Evolutionary conservation across 2,113 vertebrate species (phyloP), one percentile per base, ranked within the genome.

Genomic region (Craseonycteris thonglongyai): DNA sequence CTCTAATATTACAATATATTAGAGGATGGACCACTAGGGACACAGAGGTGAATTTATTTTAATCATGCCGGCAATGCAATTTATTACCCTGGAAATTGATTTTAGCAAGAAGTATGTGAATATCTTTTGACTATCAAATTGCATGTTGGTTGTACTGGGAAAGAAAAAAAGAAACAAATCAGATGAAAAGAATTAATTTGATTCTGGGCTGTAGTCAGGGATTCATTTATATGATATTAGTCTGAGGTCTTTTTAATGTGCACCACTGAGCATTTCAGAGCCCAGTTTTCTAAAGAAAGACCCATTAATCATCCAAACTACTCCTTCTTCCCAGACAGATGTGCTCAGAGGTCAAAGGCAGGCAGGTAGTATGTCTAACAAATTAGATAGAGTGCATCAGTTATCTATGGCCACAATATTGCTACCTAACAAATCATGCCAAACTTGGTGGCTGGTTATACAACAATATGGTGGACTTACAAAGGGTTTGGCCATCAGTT

Each of bases 31-130:
- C 68, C 38, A 1, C 68, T 74, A 51, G 82, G 68, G 85, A 93
- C 9, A n/a, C 15, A 45, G 26, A 54, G 75, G 7, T 49, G 84
- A 92, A 59, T 93, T 88, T 66, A 75, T 79, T 96, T 93, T 94
- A 95, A 94, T 95, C 79, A 81, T 35, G 33, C 38, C 16, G 16
- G 47, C 22, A 49, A 26, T 84, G 15, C 38, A 84, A 24, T 76
- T 95, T 90, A 75, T 81, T 89, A 90, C 22, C 26, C 49, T 74
- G 40, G 84, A 95, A 96, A 94, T 38, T 84, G 91, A 95, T 94
- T 96, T 93, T 72, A 94, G 68, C 47, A 93, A 96, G 87, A 91
- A 72, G 78, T 24, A 1, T 81, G 15, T 81, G 69, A 84, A 72
- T 42, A 59, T n/a, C 24, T 65, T 85, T 90, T 33, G 19, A 69